Base-by-base conservation (phyloP, 1,140 invertebrate genomes). In the Brachionus rotundiformis region DNA sequence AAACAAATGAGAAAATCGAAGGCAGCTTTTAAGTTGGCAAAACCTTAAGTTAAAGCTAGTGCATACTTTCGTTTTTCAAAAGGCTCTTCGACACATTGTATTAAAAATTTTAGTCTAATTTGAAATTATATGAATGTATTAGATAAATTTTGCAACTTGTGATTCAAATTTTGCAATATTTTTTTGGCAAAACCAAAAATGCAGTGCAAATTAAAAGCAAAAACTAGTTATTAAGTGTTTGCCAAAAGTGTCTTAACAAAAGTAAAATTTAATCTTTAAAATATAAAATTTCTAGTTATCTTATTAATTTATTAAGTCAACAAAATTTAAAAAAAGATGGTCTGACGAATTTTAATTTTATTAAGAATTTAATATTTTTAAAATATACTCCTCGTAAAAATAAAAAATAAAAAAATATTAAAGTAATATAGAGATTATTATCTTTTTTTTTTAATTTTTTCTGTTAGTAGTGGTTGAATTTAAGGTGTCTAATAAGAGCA, bases 401-500 rank as follows among this genome's bases (percentile, higher is more conserved):
- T n/a, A n/a, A n/a, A 31, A 29, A 16, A 63, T n/a, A 13, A 63
- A n/a, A n/a, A n/a, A n/a, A n/a, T n/a, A n/a, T n/a, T n/a, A 68
- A 68, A 27, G 8, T 11, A 44, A 25, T 25, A 44, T 19, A 73
- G 25, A 44, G 25, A 68, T 27, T 16, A 73, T 41, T 39, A n/a
- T 41, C 39, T 36, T 71, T 71, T n/a, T n/a, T n/a, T 71, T 27
- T 1, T 19, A 73, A 73, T 13, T 23, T 31, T 2, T 19, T 10
- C 76, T 39, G 76, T 44, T 25, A 47, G 76, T 27, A 47, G 76
- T 33, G 76, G 76, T 59, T 39, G 76, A n/a, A n/a, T n/a, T n/a
- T n/a, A n/a, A n/a, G n/a, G n/a, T n/a, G n/a, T n/a, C n/a, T n/a
- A n/a, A n/a, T n/a, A n/a, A n/a, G n/a, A n/a, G n/a, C n/a, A n/a